A percentile compares a stretch with the other conserved stretches of the same genome.
These are phyloP conservation scores for Gadopsis marmoratus DNA, from an alignment of 2,797 vertebrate species.

Conservation along the genomic window DNA sequence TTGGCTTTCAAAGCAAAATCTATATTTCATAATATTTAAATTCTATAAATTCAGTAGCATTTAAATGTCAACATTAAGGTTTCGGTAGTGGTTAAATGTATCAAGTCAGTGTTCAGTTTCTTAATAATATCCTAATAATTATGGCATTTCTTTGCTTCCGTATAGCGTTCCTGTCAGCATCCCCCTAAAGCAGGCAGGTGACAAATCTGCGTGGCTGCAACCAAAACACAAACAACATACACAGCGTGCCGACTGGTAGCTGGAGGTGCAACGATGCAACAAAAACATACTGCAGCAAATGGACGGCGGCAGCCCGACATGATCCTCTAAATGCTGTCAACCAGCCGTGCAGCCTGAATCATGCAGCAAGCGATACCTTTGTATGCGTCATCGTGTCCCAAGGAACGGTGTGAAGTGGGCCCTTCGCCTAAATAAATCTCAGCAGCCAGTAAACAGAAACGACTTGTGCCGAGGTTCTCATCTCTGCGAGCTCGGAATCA, in stretches of 20 bases:
- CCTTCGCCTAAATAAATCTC: conserved; percentile 25
- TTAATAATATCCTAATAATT: neutral
- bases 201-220: neutral
- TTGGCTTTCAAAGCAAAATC: neutral
- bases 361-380: conserved; percentile 34
- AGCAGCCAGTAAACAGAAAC: conserved; percentile 24
- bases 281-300: conserved; percentile 22
- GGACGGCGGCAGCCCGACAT: neutral
- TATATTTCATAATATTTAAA: neutral
- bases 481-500: neutral
- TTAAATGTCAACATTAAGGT: too few relatives aligned
- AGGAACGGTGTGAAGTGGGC: conserved; percentile 36
- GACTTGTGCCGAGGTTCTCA: conserved; percentile 1
- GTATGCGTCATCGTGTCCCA: conserved; percentile 40
- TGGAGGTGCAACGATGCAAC: conserved; percentile 12
- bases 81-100: neutral
- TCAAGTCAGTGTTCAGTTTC: neutral
- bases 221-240: neutral
- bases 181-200: neutral
- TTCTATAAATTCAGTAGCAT: neutral
- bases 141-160: neutral
- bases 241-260: neutral
- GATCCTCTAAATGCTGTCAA: conserved; percentile 16
- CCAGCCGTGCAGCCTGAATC: conserved; percentile 36
- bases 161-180: neutral